These are phyloP conservation scores for Canis aureus DNA, from an alignment of 2,113 vertebrate genomes.

Conservation along the genomic window DNA sequence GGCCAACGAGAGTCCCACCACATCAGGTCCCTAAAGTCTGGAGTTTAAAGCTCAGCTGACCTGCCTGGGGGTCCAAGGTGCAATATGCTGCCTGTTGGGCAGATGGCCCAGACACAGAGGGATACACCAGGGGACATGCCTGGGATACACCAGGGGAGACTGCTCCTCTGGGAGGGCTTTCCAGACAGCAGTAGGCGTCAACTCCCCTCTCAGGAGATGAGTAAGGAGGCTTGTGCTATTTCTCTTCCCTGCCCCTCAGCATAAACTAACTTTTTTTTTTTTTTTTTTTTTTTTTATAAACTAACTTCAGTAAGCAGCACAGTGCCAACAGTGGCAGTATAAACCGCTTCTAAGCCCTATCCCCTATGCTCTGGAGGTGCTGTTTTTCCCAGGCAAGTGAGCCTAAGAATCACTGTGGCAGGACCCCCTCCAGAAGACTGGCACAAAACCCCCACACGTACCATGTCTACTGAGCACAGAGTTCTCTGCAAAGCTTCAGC, in stretches of 20 bases:
- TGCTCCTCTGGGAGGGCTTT: not conserved
- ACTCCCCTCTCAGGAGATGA: not conserved
- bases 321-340: not conserved
- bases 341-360: not conserved
- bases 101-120: not conserved
- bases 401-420: not conserved
- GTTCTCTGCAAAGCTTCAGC: not conserved
- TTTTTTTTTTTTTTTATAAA: no score
- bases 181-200: not conserved
- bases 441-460: not conserved
- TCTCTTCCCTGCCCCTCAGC: not conserved
- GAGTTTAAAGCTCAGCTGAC: not conserved
- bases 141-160: not conserved
- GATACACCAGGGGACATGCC: not conserved
- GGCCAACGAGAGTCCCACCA: not conserved
- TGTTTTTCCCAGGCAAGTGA: not conserved
- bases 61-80: not conserved
- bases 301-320: not conserved
- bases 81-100: not conserved
- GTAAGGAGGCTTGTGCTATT: not conserved
- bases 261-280: not conserved
- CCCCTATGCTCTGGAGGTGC: not conserved
- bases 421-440: not conserved
- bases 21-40: not conserved
- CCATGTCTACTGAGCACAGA: not conserved